Base-by-base conservation (phyloP, 2,113 vertebrate genomes). In the Carollia perspicillata region DNA sequence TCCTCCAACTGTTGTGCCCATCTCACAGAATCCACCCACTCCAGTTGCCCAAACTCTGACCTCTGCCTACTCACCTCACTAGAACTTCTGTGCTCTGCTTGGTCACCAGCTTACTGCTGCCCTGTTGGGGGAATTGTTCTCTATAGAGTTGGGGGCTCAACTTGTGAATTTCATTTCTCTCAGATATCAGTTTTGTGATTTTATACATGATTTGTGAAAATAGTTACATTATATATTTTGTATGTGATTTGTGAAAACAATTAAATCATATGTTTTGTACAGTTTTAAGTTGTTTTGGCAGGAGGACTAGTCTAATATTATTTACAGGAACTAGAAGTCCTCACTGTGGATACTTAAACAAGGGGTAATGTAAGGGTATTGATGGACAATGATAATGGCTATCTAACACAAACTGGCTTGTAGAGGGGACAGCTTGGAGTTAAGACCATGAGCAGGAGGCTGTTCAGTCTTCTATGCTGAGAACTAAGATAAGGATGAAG, bases 241-340 rank as follows among this genome's bases (percentile, higher is more conserved):
- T 40, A 5, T 22, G 2, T 33, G 55, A 84, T 55, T 91, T 91
- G 16, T 86, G 84, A 85, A 88, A 84, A 84, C 20, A 72, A 47
- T 51, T 84, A n/a, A 77, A 12, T 58, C 8, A 37, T 78, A 68
- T n/a, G 12, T 35, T 69, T 93, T 77, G 30, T 84, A 35, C 30
- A 74, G 35, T 88, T 91, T 95, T 84, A 71, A 89, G 14, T 72
- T 91, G 23, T 88, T 91, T 94, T 40, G 78, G 47, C 30, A 86
- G 35, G 7, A 84, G 10, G 4, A 26, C 37, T 71, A 60, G 33
- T 79, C 28, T 44, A 72, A 6, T 22, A 35, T 65, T 26, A 47
- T 58, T 86, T 93, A 81, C 0, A 0, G 75, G 53, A 84, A 65
- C 85, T 51, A 40, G 37, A 85, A 90, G 2, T 90, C 7, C 33